Conservation (phyloP, 2,888 invertebrate species). For the Sialis lutaria region DNA sequence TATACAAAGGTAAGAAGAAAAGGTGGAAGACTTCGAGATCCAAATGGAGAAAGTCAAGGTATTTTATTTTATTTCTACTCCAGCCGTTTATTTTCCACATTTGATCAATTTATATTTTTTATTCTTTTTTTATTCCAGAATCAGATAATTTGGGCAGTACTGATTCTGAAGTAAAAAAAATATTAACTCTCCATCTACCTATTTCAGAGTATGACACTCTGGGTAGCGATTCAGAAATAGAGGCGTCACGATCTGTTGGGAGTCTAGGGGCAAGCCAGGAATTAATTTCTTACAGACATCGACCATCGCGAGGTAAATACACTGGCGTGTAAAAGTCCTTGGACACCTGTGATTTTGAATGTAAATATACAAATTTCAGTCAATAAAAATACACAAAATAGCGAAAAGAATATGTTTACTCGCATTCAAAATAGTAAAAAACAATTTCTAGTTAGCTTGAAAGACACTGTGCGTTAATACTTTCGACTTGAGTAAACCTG, state of each 20-base stretch:
- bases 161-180: slow-evolving; percentile 89
- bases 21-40: slow-evolving; percentile 59
- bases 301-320: slow-evolving; percentile 26
- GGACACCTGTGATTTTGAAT: no score
- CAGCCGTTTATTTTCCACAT: background rate
- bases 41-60: slow-evolving; percentile 76
- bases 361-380: no score
- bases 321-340: background rate
- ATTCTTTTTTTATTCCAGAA: slow-evolving; percentile 38
- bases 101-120: background rate
- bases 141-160: slow-evolving; percentile 89
- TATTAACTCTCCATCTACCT: slow-evolving; percentile 80
- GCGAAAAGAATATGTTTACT: no score
- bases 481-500: no score
- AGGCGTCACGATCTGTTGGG: slow-evolving; percentile 28
- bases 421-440: no score
- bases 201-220: slow-evolving; percentile 84
- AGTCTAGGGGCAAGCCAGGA: slow-evolving; percentile 40
- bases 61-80: slow-evolving; percentile 13
- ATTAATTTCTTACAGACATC: slow-evolving; percentile 31
- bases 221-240: slow-evolving; percentile 65
- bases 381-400: no score
- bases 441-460: no score
- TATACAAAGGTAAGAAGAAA: slow-evolving; percentile 72
- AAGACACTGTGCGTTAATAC: no score